phyloP scores from a whole-genome alignment of 2,888 invertebrate species.

The Apamea epomidion region DNA sequence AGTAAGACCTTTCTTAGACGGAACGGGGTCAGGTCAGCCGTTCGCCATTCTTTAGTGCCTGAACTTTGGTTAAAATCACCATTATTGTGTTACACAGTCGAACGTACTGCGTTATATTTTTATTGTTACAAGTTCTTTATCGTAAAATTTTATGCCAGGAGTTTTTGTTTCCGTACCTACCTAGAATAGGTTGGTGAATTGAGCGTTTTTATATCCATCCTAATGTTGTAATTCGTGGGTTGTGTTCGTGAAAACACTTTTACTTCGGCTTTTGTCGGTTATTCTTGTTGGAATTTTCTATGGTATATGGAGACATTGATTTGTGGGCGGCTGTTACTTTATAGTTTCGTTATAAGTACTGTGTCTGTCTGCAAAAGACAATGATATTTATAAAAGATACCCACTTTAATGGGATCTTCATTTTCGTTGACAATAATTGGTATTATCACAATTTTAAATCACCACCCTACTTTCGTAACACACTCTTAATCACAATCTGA shows the following conservation, averaged over 20 bases:
- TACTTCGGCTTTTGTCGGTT: conserved; percentile 28
- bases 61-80: conserved; percentile 65
- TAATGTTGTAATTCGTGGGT: conserved; percentile 52
- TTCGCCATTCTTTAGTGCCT: conserved; percentile 69
- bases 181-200: conserved; percentile 46
- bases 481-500: background rate
- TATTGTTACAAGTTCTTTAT: conserved; percentile 66
- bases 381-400: background rate
- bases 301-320: conserved; percentile 15
- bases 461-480: background rate
- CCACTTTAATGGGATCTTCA: background rate
- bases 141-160: conserved; percentile 61
- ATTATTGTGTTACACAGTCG: conserved; percentile 56
- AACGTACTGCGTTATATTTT: conserved; percentile 59
- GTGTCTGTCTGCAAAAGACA: background rate
- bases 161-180: conserved; percentile 56
- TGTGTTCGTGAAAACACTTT: conserved; percentile 57
- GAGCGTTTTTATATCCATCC: conserved; percentile 53
- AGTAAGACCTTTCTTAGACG: conserved; percentile 60
- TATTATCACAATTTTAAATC: background rate
- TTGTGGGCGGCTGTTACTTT: conserved; percentile 12
- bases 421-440: background rate
- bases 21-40: conserved; percentile 79
- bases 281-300: conserved; percentile 33
- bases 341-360: background rate